Conservation (phyloP, 2,888 invertebrate genomes). For the Cephus rjabovi region DNA sequence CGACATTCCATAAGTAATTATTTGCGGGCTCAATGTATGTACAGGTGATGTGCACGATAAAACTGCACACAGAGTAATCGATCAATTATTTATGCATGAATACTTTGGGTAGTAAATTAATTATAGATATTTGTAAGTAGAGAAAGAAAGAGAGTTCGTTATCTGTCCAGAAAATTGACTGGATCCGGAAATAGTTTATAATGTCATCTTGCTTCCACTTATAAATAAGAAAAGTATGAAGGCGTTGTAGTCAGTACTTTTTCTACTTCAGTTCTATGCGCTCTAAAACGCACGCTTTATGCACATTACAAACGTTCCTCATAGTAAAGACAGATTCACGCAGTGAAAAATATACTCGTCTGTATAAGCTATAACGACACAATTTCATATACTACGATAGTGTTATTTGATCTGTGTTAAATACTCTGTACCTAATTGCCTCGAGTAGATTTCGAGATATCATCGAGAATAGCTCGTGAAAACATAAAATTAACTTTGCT, state of each 20-base stretch:
- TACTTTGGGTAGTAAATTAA: not conserved
- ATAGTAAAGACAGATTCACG: conserved; percentile 27
- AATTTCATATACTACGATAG: conserved; percentile 7
- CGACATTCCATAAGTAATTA: not conserved
- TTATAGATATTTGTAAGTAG: not conserved
- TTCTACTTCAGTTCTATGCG: conserved; percentile 51
- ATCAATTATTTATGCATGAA: not conserved
- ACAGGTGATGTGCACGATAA: not conserved
- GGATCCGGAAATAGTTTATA: not conserved
- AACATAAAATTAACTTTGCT: conserved; percentile 40
- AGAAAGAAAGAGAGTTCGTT: not conserved
- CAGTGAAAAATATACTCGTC: conserved; percentile 7
- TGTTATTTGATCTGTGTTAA: conserved; percentile 10
- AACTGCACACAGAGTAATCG: not conserved
- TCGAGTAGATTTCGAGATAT: conserved; percentile 34
- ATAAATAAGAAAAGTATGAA: not conserved
- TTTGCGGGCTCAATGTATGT: not conserved
- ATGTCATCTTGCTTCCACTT: not conserved
- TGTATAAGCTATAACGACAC: not conserved
- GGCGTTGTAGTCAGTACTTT: conserved; percentile 52
- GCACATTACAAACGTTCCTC: conserved; percentile 48
- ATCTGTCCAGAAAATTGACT: not conserved
- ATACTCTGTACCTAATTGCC: conserved; percentile 32
- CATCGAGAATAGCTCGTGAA: conserved; percentile 35
- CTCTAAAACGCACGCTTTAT: conserved; percentile 65